Conservation (phyloP, 2,797 vertebrate genomes). For the Sitta carolinensis region DNA sequence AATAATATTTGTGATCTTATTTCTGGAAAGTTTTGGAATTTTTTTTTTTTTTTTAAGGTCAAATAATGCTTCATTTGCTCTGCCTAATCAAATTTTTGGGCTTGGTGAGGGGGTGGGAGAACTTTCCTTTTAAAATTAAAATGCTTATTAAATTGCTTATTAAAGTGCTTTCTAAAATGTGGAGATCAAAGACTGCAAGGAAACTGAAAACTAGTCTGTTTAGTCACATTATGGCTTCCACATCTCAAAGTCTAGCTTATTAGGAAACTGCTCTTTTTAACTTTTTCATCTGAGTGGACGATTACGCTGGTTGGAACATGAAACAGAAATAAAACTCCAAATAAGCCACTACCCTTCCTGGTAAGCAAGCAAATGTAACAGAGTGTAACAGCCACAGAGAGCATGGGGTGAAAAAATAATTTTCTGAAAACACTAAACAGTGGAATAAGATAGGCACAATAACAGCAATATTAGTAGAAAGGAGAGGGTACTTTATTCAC, state of each 20-base stretch:
- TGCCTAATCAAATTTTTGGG: background rate
- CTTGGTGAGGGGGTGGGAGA: fast-evolving
- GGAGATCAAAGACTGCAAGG: background rate
- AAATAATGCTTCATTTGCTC: background rate
- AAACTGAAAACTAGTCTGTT: background rate
- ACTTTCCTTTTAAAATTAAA: background rate
- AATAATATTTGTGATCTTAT: background rate
- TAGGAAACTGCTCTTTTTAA: background rate
- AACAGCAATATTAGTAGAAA: background rate
- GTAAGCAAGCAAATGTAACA: too few relatives aligned
- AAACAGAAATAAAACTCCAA: background rate
- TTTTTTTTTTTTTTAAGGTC: background rate
- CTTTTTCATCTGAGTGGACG: background rate
- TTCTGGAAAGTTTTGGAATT: background rate
- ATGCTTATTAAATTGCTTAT: background rate
- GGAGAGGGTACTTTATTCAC: background rate
- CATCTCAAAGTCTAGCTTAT: background rate
- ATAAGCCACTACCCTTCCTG: background rate
- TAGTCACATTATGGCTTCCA: background rate
- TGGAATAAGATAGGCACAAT: background rate
- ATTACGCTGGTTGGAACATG: background rate
- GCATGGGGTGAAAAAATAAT: background rate
- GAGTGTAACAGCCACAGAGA: background rate
- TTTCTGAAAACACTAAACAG: background rate
- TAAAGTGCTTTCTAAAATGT: background rate